Conservation (phyloP, 2,888 invertebrate species). For the Thelaira solivaga region DNA sequence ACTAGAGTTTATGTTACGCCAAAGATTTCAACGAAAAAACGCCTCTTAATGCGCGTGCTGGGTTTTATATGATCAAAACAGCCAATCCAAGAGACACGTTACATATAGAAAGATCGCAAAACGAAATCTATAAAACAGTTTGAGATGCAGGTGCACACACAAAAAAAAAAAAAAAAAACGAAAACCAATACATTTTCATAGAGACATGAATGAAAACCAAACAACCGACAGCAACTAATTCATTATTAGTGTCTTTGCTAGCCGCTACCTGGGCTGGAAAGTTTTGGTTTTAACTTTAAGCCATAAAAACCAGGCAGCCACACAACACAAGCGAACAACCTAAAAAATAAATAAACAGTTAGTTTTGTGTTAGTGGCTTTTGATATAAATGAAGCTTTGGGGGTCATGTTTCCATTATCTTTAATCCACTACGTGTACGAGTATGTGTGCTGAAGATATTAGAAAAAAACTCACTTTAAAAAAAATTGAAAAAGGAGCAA, state of each 20-base stretch:
- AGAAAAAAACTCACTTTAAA: background rate
- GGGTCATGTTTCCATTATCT: constrained; percentile 44
- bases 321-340: constrained; percentile 6
- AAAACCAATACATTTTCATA: constrained; percentile 30
- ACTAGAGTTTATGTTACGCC: background rate
- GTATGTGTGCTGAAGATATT: background rate
- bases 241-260: constrained; percentile 22
- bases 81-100: constrained; percentile 14
- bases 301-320: background rate
- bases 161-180: constrained; percentile 21
- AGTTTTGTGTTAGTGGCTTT: background rate
- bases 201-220: constrained; percentile 11
- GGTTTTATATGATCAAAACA: constrained; percentile 38
- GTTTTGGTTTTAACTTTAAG: background rate
- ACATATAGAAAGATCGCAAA: constrained; percentile 17
- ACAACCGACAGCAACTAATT: constrained; percentile 18
- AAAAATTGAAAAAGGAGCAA: too few species aligned
- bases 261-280: constrained; percentile 37
- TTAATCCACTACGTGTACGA: constrained; percentile 6
- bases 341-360: constrained; percentile 31
- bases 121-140: constrained; percentile 35
- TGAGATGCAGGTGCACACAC: constrained; percentile 54
- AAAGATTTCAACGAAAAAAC: constrained; percentile 48
- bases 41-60: constrained; percentile 53
- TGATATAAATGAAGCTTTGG: background rate